These are phyloP conservation scores for Catocala sponsa DNA, from an alignment of 2,888 invertebrate species.

Conservation along the genomic window DNA sequence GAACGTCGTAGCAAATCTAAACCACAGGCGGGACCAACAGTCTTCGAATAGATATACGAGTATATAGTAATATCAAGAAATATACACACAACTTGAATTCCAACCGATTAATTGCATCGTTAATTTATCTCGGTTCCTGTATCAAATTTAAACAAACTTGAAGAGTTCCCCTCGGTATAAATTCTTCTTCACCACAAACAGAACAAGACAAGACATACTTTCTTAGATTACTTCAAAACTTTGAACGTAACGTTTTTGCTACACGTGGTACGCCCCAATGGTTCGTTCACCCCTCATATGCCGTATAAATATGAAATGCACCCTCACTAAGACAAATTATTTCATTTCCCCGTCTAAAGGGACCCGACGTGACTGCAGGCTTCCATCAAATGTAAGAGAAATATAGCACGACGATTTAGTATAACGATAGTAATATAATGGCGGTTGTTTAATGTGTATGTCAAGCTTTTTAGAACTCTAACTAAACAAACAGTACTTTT, in stretches of 20 bases:
- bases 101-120: too few species aligned
- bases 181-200: not conserved
- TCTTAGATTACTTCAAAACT: slow-evolving; percentile 32
- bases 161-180: not conserved
- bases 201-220: slow-evolving; percentile 7
- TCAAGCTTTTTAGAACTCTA: slow-evolving; percentile 43
- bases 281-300: slow-evolving; percentile 76
- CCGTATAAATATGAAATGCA: slow-evolving; percentile 84
- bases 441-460: slow-evolving; percentile 50
- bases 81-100: too few species aligned
- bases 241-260: slow-evolving; percentile 40
- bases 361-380: slow-evolving; percentile 81
- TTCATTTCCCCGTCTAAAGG: slow-evolving; percentile 85
- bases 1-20: too few species aligned
- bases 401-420: slow-evolving; percentile 74
- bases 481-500: slow-evolving; percentile 2
- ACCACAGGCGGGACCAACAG: too few species aligned
- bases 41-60: too few species aligned
- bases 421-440: slow-evolving; percentile 68
- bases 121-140: too few species aligned
- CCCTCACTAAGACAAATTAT: slow-evolving; percentile 86
- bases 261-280: slow-evolving; percentile 58
- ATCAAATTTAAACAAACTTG: not conserved
- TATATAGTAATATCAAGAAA: too few species aligned
- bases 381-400: slow-evolving; percentile 72